Base-by-base conservation (phyloP, 2,113 vertebrate species). In the Ceratotherium simum region DNA sequence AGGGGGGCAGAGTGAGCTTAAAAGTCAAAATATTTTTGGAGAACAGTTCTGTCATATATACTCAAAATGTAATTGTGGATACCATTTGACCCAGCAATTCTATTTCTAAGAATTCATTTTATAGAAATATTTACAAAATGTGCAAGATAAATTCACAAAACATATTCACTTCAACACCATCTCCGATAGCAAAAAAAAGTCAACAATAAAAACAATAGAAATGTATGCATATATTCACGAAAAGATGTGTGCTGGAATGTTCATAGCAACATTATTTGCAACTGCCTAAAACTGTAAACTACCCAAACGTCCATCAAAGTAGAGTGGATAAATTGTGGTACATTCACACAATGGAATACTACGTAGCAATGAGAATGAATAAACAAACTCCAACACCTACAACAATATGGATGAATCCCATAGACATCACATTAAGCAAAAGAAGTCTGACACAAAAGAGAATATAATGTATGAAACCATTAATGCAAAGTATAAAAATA, bases 301-400 rank as follows among this genome's bases (percentile, higher is more conserved):
- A 75, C 2, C 29, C 67, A 91, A 65, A 80, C 18, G 75, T 60
- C 80, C 58, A 87, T 58, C 67, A 85, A 79, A 79, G 46, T 62
- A 76, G 73, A 96, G 90, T 60, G 36, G 27, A 90, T 76, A 82
- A 93, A 69, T 75, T 87, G 75, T 42, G 70, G 73, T 82, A 79
- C 92, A 87, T 39, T 46, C 62, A 95, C 94, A 96, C 78, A 91
- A 51, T 56, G 56, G 62, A 92, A 97, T 92, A 73, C 48, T 90
- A 81, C 23, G 33, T 31, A 93, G 58, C 20, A 64, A 51, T 23
- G 46, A 95, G 79, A 83, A 95, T 23, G 56, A 87, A 95, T 70
- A 89, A 62, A 82, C 58, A 51, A 96, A 83, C 9, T 69, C 12
- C 56, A 76, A 39, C 86, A 92, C 90, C 78, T 86, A 83, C 21